Conservation (phyloP, 35 echinoderm and acorn worm species). For the Lytechinus pictus region DNA sequence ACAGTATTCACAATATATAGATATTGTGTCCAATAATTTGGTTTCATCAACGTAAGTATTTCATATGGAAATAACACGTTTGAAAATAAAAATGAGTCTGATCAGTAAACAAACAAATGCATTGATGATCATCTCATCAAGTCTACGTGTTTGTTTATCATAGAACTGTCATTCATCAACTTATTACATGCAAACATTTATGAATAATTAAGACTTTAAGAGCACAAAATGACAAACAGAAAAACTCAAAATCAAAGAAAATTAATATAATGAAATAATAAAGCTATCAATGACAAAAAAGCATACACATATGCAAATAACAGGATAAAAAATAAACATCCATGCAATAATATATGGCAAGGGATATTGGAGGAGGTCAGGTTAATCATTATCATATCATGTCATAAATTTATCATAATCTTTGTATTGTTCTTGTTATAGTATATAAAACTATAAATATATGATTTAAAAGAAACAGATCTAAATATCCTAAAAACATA, state of each 20-base stretch:
- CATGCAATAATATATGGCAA: neutral
- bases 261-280: neutral
- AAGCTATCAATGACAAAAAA: neutral
- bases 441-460: neutral
- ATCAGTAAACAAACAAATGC: neutral
- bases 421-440: neutral
- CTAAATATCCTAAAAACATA: too few relatives aligned
- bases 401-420: neutral
- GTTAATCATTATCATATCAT: neutral
- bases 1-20: neutral
- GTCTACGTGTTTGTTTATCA: neutral
- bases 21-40: neutral
- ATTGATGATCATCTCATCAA: neutral
- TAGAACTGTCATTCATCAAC: neutral
- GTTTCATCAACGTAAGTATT: neutral
- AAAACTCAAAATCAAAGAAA: neutral
- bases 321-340: neutral
- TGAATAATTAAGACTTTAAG: neutral
- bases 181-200: too few relatives aligned
- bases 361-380: neutral
- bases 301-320: neutral
- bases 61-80: neutral
- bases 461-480: too few relatives aligned
- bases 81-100: neutral
- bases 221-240: neutral